Base-by-base conservation (phyloP, 2,888 invertebrate species). In the Cephus runcator region DNA sequence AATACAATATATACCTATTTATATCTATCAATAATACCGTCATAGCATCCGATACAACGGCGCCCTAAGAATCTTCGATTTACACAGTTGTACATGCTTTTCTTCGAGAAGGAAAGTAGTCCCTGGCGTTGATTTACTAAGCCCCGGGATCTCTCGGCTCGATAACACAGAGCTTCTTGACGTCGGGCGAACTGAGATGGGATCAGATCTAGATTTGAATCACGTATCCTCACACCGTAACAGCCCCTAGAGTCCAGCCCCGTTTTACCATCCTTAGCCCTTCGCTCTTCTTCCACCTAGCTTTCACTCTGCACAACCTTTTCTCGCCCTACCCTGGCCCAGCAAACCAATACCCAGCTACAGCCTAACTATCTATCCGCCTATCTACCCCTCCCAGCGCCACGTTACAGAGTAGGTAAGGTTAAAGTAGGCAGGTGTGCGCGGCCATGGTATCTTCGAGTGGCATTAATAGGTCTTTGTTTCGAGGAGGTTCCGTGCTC, bases 171-270 rank as follows among this genome's bases (percentile, higher is more conserved):
- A 84, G 81, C 84, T 86, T 83, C 85, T 83, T 76, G 82, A 79
- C 83, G 74, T 82, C 79, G 81, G 75, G 71, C 75, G 75, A 76
- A 73, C 76, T 80, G 31, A 84, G 87, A 88, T 88, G 83, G 79
- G 85, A 87, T 89, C 89, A 82, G 84, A 89, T 90, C 90, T 89
- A 89, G 90, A 90, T 90, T 90, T 90, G 87, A 89, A 90, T 90
- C 89, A 90, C 90, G 90, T 90, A 89, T 85, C 83, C 83, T 80
- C 82, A 79, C 75, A 77, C 69, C 77, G 69, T 81, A 77, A 79
- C 77, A 75, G 76, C 79, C 78, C 69, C 73, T 73, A 15, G n/a
- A 15, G 30, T 69, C 73, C 71, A 69, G 75, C 75, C 75, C 75
- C 78, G 71, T 33, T 69, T 69, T 30, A 30, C 30, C 36, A 68